Percentiles rank a stretch among this genome's conserved stretches.
phyloP scores from a whole-genome alignment of 2,113 vertebrate genomes.

The Phalacrocorax brasilianus region DNA sequence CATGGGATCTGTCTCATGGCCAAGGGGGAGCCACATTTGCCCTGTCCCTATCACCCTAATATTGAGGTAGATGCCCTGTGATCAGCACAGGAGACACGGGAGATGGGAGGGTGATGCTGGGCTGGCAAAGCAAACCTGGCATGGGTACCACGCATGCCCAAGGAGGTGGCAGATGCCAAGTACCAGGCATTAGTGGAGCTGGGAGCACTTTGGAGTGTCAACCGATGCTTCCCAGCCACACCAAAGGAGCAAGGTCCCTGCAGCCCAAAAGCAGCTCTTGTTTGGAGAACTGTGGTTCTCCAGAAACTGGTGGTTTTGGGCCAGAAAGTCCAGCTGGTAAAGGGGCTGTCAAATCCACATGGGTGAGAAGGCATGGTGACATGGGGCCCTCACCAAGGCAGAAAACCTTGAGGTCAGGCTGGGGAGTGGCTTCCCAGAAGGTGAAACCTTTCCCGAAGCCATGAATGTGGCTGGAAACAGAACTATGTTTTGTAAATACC shows the following conservation, averaged over 20 bases:
- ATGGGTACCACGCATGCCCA: fast-evolving
- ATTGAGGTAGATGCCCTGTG: background rate
- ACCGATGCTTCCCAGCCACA: fast-evolving
- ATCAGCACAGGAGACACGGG: background rate
- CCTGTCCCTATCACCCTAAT: background rate
- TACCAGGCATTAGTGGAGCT: background rate
- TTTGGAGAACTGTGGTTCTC: fast-evolving
- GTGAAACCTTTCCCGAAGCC: background rate
- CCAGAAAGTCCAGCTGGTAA: background rate
- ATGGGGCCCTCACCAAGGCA: background rate
- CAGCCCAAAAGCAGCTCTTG: background rate
- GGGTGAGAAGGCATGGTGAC: fast-evolving
- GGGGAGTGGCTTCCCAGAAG: background rate
- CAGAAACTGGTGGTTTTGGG: no score
- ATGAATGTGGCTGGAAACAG: fast-evolving
- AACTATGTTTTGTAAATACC: conserved; percentile 9
- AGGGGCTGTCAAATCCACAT: background rate
- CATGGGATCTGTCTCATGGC: background rate
- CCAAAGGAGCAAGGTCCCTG: background rate
- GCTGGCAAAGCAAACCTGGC: background rate
- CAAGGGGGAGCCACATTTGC: background rate
- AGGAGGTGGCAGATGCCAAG: background rate
- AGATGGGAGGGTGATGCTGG: background rate
- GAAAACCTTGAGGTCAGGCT: background rate
- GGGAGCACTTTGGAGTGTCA: background rate